phyloP scores from a whole-genome alignment of 2,113 vertebrate species.

The Sarotherodon lohbergeri region DNA sequence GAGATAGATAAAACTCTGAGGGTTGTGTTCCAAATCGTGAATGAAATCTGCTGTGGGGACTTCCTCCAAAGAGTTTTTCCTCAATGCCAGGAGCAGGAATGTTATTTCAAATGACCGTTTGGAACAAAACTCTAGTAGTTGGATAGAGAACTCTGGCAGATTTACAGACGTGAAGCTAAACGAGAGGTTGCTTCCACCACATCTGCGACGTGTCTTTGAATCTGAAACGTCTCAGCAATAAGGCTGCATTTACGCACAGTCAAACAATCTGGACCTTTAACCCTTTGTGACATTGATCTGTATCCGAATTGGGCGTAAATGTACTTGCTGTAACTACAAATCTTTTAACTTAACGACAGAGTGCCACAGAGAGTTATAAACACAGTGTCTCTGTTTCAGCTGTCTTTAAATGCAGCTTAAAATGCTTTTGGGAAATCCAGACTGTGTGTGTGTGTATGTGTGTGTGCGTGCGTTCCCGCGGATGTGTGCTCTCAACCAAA shows the following conservation, averaged over 20 bases:
- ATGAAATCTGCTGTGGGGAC: neutral
- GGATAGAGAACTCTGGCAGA: neutral
- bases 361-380: neutral
- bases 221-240: constrained; percentile 17
- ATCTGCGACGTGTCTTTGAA: neutral
- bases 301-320: neutral
- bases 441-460: neutral
- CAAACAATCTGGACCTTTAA: neutral
- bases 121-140: neutral
- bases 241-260: neutral
- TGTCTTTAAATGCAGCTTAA: neutral
- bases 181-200: neutral
- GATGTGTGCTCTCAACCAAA: constrained; percentile 10
- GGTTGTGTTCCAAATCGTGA: neutral
- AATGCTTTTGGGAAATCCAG: constrained; percentile 21
- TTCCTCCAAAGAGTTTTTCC: neutral
- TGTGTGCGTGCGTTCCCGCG: neutral
- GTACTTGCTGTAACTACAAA: neutral
- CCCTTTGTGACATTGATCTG: neutral
- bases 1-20: neutral
- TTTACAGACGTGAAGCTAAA: neutral
- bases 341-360: neutral
- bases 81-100: neutral
- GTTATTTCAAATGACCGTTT: neutral
- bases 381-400: neutral